Conservation (phyloP, 1,140 invertebrate genomes). For the Choristoneura fumiferana region DNA sequence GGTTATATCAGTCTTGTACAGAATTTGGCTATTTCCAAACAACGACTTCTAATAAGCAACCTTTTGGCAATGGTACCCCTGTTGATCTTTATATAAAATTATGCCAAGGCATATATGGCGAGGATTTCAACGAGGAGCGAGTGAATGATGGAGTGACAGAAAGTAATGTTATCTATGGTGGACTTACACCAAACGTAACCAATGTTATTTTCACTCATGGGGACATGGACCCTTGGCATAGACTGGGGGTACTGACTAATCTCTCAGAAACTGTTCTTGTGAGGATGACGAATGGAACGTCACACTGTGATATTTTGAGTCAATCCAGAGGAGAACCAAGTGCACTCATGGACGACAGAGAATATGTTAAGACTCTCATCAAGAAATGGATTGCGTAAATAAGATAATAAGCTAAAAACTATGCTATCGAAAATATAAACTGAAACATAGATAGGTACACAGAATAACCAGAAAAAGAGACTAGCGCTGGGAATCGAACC, state of each 20-base stretch:
- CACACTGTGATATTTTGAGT: neutral
- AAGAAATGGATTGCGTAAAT: conserved; percentile 2
- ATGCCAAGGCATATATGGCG: conserved; percentile 15
- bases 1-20: conserved; percentile 87
- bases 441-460: too few relatives aligned
- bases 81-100: conserved; percentile 28
- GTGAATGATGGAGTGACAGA: conserved; percentile 60
- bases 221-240: conserved; percentile 80
- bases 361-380: neutral
- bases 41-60: conserved; percentile 79
- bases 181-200: conserved; percentile 62
- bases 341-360: neutral
- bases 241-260: conserved; percentile 68
- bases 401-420: neutral
- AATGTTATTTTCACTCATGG: conserved; percentile 80
- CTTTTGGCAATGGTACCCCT: conserved; percentile 81
- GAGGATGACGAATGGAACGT: neutral
- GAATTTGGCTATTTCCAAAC: conserved; percentile 89
- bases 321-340: neutral
- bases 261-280: conserved; percentile 8
- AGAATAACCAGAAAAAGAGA: too few relatives aligned
- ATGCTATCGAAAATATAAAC: too few relatives aligned
- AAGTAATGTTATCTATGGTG: conserved; percentile 80
- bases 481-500: too few relatives aligned
- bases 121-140: conserved; percentile 37